These are phyloP conservation scores for Lasioglossum morio DNA, from an alignment of 2,888 invertebrate genomes.

Conservation along the genomic window DNA sequence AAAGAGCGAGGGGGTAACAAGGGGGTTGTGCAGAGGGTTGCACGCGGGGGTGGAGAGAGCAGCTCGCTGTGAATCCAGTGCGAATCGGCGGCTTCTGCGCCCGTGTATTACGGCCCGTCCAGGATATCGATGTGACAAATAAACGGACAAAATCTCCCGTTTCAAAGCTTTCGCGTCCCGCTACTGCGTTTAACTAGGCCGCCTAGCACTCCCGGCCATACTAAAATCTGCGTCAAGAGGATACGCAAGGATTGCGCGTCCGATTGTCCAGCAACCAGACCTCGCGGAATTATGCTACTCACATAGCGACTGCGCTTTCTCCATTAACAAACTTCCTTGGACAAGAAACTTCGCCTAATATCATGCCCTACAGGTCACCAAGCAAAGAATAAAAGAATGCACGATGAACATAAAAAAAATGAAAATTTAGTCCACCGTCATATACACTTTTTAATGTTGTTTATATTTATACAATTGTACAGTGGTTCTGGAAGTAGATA, in stretches of 20 bases:
- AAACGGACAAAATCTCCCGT: slow-evolving; percentile 70
- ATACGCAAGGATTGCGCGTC: slow-evolving; percentile 52
- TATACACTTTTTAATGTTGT: not conserved
- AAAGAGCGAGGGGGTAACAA: not conserved
- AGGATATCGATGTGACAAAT: slow-evolving; percentile 71
- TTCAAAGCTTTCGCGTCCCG: slow-evolving; percentile 67
- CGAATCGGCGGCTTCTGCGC: slow-evolving; percentile 40
- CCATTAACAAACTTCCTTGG: not conserved
- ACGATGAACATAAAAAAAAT: not conserved
- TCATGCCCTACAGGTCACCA: too few species aligned
- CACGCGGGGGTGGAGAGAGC: not conserved
- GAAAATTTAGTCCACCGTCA: not conserved
- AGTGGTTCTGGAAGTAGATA: not conserved
- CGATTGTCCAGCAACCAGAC: slow-evolving; percentile 57
- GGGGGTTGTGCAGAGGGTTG: not conserved
- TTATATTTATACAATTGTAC: not conserved
- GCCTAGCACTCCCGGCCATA: not conserved
- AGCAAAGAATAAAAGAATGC: not conserved
- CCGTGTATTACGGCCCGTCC: slow-evolving; percentile 48
- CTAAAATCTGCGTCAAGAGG: slow-evolving; percentile 37
- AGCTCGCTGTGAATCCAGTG: slow-evolving; percentile 39
- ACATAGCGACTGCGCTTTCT: slow-evolving; percentile 14
- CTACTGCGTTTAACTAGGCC: slow-evolving; percentile 66
- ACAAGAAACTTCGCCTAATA: not conserved
- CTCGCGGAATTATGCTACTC: slow-evolving; percentile 32